These are phyloP conservation scores for Carassius carassius DNA, from an alignment of 2,113 vertebrate genomes.

Conservation along the genomic window DNA sequence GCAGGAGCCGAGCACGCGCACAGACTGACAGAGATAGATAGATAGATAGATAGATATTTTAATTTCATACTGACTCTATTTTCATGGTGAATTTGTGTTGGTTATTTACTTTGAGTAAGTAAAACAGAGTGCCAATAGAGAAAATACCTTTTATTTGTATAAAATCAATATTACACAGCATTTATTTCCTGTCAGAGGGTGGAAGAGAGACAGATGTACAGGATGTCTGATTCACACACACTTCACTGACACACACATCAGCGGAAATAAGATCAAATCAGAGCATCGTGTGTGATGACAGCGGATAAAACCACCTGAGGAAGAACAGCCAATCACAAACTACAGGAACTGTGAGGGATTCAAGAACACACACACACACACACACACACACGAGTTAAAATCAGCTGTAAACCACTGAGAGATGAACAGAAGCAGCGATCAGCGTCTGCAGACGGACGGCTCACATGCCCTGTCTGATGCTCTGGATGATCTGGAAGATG, in stretches of 20 bases:
- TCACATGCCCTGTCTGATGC: slow-evolving; percentile 80
- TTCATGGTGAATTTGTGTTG: too few relatives aligned
- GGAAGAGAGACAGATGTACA: neutral
- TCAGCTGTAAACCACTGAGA: neutral
- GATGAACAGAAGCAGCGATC: neutral
- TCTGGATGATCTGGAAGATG: slow-evolving; percentile 84
- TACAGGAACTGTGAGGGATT: neutral
- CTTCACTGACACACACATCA: neutral
- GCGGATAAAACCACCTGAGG: too few relatives aligned
- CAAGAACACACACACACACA: slow-evolving; percentile 1
- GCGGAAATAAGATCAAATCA: too few relatives aligned
- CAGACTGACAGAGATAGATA: too few relatives aligned
- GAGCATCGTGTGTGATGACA: too few relatives aligned
- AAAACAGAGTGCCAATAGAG: slow-evolving; percentile 40
- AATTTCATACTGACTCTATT: too few relatives aligned
- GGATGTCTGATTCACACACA: neutral
- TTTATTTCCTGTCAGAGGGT: neutral
- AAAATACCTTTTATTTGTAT: slow-evolving; percentile 68
- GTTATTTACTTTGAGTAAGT: neutral
- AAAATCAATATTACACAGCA: slow-evolving; percentile 57
- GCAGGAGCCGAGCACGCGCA: neutral
- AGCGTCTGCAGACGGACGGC: neutral
- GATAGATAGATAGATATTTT: too few relatives aligned
- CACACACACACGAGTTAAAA: neutral
- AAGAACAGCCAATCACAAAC: too few relatives aligned